These are phyloP conservation scores for Tragelaphus buxtoni DNA, from an alignment of 2,113 vertebrate species.

Conservation along the genomic window DNA sequence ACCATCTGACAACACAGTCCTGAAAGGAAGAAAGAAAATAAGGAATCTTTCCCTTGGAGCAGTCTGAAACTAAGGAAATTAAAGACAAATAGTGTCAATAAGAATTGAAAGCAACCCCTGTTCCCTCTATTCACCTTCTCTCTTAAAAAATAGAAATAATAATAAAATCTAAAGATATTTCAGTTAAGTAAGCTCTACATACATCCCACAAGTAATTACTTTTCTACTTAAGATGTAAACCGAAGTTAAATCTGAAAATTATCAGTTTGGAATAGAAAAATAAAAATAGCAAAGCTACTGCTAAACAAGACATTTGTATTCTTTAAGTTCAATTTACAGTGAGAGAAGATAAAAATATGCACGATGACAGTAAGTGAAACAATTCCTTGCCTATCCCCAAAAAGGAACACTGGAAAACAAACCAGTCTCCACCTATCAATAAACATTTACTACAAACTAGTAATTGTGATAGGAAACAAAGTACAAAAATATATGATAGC, in stretches of 20 bases:
- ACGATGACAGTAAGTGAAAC: background rate
- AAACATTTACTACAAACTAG: background rate
- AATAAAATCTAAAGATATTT: background rate
- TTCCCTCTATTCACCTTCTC: background rate
- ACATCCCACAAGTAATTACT: background rate
- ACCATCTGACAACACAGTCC: background rate
- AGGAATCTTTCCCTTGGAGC: background rate
- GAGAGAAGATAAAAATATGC: background rate
- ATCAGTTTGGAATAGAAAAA: background rate
- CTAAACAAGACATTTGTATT: background rate
- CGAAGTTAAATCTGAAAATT: background rate
- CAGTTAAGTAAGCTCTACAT: background rate
- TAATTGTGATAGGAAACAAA: background rate
- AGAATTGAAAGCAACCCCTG: background rate
- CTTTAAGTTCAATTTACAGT: background rate
- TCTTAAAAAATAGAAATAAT: background rate
- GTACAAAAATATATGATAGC: background rate
- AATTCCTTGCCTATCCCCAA: background rate
- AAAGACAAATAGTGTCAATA: background rate
- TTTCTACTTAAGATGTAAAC: background rate
- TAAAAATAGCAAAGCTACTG: background rate
- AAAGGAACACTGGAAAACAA: background rate
- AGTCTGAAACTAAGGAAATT: background rate
- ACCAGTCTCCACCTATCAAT: background rate
- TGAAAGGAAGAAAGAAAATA: background rate